Conservation (phyloP, 1,140 invertebrate genomes). For the Spodoptera litura region DNA sequence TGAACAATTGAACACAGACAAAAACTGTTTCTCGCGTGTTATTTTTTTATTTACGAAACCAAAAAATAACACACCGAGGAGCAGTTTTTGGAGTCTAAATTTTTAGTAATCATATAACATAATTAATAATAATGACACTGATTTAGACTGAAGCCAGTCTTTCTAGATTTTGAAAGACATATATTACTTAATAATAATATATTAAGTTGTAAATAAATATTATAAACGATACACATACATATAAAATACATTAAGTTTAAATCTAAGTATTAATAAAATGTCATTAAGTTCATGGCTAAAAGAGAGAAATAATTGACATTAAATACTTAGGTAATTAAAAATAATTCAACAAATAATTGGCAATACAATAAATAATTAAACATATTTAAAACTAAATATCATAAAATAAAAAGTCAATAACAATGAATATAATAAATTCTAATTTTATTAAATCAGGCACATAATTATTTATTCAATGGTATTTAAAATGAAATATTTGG, state of each 20-base stretch:
- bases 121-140: no score
- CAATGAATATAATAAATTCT: constrained; percentile 48
- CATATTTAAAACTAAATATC: constrained; percentile 35
- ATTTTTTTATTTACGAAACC: neutral
- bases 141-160: constrained; percentile 24
- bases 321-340: constrained; percentile 30
- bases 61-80: no score
- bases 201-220: neutral
- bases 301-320: constrained; percentile 24
- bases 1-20: no score
- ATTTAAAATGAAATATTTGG: constrained; percentile 42
- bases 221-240: constrained; percentile 11
- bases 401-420: constrained; percentile 44
- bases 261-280: constrained; percentile 10
- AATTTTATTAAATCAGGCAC: constrained; percentile 52
- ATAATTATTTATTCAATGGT: constrained; percentile 48
- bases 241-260: constrained; percentile 20
- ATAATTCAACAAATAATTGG: constrained; percentile 38
- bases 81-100: no score
- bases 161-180: neutral
- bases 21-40: no score
- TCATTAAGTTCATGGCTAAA: constrained; percentile 36
- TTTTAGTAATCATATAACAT: no score
- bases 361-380: constrained; percentile 35
- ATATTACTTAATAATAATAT: neutral